Evolutionary conservation across 37 sponge, comb jelly and placozoan species (phyloP), one percentile per base, ranked within the genome.

Genomic region (Diacarnus erythraeanus): DNA sequence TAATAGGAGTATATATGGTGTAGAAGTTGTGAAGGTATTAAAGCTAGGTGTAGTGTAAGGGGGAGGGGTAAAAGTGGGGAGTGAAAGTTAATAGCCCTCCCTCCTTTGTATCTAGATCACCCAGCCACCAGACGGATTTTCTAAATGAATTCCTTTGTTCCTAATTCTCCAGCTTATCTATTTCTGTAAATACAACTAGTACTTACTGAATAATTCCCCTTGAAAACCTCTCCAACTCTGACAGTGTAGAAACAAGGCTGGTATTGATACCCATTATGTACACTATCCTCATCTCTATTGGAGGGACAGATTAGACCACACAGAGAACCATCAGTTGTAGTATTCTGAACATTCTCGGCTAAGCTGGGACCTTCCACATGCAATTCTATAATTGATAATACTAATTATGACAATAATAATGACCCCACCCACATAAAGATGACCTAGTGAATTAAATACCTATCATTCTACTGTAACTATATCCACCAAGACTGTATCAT

Each of bases 171-270:
- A n/a, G n/a, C n/a, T n/a, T n/a, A n/a, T n/a, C n/a, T n/a, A n/a
- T n/a, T n/a, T n/a, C n/a, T n/a, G n/a, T n/a, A n/a, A n/a, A n/a
- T n/a, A n/a, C n/a, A n/a, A n/a, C n/a, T n/a, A n/a, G n/a, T n/a
- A n/a, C n/a, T n/a, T n/a, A n/a, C n/a, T n/a, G n/a, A n/a, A n/a
- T n/a, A n/a, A n/a, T n/a, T n/a, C n/a, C 74, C 74, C 27, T 73
- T 73, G 57, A 73, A 73, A 1, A 73, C 74, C 56, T 30, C 54
- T 22, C n/a, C 54, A 42, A 73, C 56, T 2, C 30, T 1, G 5
- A 73, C 57, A 3, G 51, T 44, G 33, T 73, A 73, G 35, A 18
- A 30, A 73, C 74, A 73, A 15, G 74, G 74, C 27, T 73, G 74
- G 27, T 56, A 0, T 71, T 21, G 27, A 1, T 18, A 35, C 5